Percentiles rank a stretch among this genome's conserved stretches.
phyloP scores from a whole-genome alignment of 2,888 invertebrate genomes.

The Prosapia bicincta region DNA sequence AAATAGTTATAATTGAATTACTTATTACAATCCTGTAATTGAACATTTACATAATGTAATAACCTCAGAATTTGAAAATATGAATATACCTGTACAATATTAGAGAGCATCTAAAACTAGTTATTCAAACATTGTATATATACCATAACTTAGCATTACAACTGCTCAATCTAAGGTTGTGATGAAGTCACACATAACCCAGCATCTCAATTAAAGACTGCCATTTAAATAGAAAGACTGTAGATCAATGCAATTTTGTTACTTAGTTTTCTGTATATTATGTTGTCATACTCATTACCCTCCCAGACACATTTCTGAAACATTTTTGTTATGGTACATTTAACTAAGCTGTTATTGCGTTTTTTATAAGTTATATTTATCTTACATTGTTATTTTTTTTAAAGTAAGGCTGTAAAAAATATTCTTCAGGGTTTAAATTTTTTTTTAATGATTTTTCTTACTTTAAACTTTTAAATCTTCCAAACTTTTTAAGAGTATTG shows the following conservation, averaged over 20 bases:
- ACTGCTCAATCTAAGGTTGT: not conserved
- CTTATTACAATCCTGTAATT: too few relatives aligned
- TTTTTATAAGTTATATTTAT: not conserved
- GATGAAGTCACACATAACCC: not conserved
- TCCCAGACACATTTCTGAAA: not conserved
- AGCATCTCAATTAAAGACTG: constrained; percentile 25
- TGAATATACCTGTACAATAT: too few relatives aligned
- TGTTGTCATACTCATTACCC: not conserved
- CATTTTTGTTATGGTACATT: not conserved
- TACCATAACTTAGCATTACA: not conserved
- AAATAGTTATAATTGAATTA: too few relatives aligned
- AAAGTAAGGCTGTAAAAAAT: not conserved
- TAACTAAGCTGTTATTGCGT: not conserved
- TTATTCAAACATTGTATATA: not conserved
- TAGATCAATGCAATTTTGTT: constrained; percentile 21
- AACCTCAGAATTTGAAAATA: not conserved
- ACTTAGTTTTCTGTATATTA: constrained; percentile 4
- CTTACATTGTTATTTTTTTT: too few relatives aligned
- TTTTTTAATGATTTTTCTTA: not conserved
- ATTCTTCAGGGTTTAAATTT: not conserved
- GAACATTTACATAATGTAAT: not conserved
- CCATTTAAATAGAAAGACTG: constrained; percentile 18
- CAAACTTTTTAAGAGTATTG: too few relatives aligned
- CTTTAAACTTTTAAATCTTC: too few relatives aligned
- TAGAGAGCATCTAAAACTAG: not conserved